A percentile compares a stretch with the other conserved stretches of the same genome.
Evolutionary conservation across 2,113 vertebrate species (phyloP).

Genomic region (Xyrauchen texanus): DNA sequence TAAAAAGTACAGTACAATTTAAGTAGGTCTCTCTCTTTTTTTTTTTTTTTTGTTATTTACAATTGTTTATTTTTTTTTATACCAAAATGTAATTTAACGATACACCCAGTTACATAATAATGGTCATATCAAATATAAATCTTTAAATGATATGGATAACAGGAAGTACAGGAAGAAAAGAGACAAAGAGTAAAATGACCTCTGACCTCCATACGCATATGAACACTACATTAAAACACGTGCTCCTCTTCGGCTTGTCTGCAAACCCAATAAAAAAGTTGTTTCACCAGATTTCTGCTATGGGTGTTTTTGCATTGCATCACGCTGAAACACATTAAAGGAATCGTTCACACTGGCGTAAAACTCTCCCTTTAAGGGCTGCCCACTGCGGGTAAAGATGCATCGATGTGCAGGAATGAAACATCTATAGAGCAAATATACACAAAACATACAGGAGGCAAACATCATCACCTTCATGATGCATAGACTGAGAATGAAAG

Average conservation of each 20-base stretch:
- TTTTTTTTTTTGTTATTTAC: conserved; percentile 69
- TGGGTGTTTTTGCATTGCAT: not conserved
- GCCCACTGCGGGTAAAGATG: not conserved
- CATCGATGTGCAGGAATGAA: not conserved
- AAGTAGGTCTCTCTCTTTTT: conserved; percentile 66
- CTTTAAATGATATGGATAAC: conserved; percentile 55
- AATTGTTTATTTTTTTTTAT: conserved; percentile 51
- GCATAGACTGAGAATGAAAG: conserved; percentile 71
- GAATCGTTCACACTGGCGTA: no score
- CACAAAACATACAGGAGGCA: conserved; percentile 60
- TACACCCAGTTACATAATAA: conserved; percentile 62
- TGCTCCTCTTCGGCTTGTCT: not conserved
- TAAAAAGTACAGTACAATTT: conserved; percentile 80
- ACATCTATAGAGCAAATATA: conserved; percentile 43
- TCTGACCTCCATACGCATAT: conserved; percentile 3
- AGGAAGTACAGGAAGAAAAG: conserved; percentile 30
- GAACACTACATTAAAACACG: conserved; percentile 18
- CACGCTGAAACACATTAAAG: no score
- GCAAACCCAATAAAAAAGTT: conserved; percentile 3
- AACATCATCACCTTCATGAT: conserved; percentile 67
- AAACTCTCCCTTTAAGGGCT: not conserved
- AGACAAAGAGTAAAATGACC: not conserved
- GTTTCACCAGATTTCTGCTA: not conserved
- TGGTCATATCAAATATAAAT: conserved; percentile 53
- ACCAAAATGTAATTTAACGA: conserved; percentile 61